Evolutionary conservation across 2,797 vertebrate genomes (phyloP).

Genomic region (Lates japonicus): DNA sequence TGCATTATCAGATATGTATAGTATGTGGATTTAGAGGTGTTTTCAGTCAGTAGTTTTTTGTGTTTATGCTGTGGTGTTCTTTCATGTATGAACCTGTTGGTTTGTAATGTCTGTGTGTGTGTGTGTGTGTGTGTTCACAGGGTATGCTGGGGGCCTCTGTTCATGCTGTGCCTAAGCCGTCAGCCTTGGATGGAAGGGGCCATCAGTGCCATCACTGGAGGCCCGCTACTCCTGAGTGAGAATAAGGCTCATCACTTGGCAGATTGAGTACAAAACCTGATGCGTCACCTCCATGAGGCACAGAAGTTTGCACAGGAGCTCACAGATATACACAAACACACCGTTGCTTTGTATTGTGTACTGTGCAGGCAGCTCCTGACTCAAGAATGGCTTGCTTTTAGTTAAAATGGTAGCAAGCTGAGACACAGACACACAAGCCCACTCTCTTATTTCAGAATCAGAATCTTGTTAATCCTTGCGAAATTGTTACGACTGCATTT

Average conservation of each 20-base stretch:
- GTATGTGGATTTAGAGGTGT: slow-evolving; percentile 9
- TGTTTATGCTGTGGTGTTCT: slow-evolving; percentile 13
- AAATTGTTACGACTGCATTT: too few relatives aligned
- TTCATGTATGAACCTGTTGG: slow-evolving; percentile 47
- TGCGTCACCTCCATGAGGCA: slow-evolving; percentile 77
- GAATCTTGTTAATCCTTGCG: too few relatives aligned
- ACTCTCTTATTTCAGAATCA: not conserved
- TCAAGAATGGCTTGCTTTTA: not conserved
- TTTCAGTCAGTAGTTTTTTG: slow-evolving; percentile 15
- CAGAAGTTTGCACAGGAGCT: slow-evolving; percentile 24
- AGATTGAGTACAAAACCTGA: slow-evolving; percentile 99
- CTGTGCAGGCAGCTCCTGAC: slow-evolving; percentile 10
- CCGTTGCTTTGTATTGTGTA: too few relatives aligned
- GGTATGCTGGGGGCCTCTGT: slow-evolving; percentile 96
- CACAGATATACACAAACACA: slow-evolving; percentile 16
- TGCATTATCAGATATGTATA: not conserved
- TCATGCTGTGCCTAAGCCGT: slow-evolving; percentile 99
- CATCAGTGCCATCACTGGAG: slow-evolving; percentile 97
- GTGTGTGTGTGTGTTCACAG: slow-evolving; percentile 76
- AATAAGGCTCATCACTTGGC: slow-evolving; percentile 98
- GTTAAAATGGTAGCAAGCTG: not conserved
- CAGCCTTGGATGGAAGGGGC: slow-evolving; percentile 99
- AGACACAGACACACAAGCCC: not conserved
- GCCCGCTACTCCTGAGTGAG: slow-evolving; percentile 98
- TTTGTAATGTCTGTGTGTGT: too few relatives aligned